These are phyloP conservation scores for Myotis davidii DNA, from an alignment of 2,113 vertebrate genomes.

Conservation along the genomic window DNA sequence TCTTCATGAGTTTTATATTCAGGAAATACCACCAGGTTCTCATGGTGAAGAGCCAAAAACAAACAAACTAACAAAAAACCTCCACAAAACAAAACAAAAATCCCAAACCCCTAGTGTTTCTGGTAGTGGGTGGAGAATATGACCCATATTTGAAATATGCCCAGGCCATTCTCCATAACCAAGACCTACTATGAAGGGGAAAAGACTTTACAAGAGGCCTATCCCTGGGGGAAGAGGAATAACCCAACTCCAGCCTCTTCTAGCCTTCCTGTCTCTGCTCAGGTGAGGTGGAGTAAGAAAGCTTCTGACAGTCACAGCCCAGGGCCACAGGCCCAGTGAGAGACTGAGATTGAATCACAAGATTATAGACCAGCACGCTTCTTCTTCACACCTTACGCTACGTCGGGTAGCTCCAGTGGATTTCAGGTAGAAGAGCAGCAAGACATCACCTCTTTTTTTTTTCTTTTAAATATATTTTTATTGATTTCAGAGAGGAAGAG, in stretches of 20 bases:
- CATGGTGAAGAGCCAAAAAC: background rate
- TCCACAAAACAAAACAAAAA: no score
- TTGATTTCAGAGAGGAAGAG: no score
- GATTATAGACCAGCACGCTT: background rate
- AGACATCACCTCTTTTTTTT: no score
- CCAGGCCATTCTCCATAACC: background rate
- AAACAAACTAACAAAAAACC: background rate
- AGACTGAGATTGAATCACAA: background rate
- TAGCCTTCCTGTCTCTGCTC: background rate
- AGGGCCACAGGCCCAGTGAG: background rate
- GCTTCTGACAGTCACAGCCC: background rate
- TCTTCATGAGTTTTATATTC: background rate
- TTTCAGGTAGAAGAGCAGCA: background rate
- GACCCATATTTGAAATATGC: background rate
- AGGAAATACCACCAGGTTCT: background rate
- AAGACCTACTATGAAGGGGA: no score
- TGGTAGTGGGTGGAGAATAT: background rate
- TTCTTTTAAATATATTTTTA: no score
- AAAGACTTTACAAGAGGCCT: background rate
- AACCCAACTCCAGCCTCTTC: background rate
- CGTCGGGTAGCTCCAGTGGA: accelerated
- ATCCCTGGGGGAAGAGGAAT: background rate
- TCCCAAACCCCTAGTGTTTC: background rate
- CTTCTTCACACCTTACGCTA: background rate
- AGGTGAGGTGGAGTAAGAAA: background rate